Percentiles rank a stretch among this genome's conserved stretches.
Conservation (phyloP, 2,888 invertebrate species). For the Isoperla grammatica region DNA sequence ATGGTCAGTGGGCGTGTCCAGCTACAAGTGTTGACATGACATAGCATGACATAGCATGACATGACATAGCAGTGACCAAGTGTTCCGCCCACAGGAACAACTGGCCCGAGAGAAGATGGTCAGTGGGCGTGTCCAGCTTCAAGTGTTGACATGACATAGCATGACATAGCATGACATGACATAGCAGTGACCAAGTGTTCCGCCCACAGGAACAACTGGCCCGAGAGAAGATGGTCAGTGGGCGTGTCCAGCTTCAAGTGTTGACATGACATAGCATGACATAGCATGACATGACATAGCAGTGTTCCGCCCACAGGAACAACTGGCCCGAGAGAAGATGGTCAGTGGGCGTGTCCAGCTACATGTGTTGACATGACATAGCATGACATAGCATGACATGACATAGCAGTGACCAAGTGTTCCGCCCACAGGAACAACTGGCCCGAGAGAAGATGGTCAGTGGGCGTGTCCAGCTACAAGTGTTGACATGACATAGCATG, state of each 20-base stretch:
- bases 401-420: too few species aligned
- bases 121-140: slow-evolving; percentile 76
- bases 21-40: slow-evolving; percentile 84
- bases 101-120: slow-evolving; percentile 67
- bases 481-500: too few species aligned
- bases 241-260: slow-evolving; percentile 80
- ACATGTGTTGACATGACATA: too few species aligned
- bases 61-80: too few species aligned
- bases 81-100: slow-evolving; percentile 64
- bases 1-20: slow-evolving; percentile 74
- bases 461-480: slow-evolving; percentile 80
- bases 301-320: slow-evolving; percentile 63
- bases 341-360: slow-evolving; percentile 77
- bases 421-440: slow-evolving; percentile 56
- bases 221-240: slow-evolving; percentile 69
- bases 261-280: too few species aligned
- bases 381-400: too few species aligned
- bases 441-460: slow-evolving; percentile 68
- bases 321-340: slow-evolving; percentile 66
- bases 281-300: too few species aligned
- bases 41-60: too few species aligned
- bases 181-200: too few species aligned
- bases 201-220: slow-evolving; percentile 59
- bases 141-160: too few species aligned
- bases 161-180: too few species aligned